Base-by-base conservation (phyloP, 1,140 invertebrate genomes). In the Neelides sp. region DNA sequence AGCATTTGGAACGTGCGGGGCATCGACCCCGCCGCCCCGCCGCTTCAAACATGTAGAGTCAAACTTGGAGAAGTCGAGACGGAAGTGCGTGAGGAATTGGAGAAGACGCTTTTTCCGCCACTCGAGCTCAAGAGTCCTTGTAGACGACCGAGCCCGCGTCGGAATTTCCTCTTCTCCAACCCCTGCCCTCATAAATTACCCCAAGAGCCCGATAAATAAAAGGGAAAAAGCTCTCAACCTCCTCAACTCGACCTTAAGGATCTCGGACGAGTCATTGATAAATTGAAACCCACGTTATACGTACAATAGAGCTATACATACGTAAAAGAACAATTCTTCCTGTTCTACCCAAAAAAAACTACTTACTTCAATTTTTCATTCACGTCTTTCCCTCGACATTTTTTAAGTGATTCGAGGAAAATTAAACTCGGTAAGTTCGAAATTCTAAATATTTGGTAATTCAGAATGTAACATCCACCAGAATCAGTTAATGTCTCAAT, bases 31-130 rank as follows among this genome's bases (percentile, higher is more conserved):
- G 17, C 55, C 52, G 30, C 55, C 58, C 3, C 42, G 49, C 37
- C 55, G 19, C 24, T 57, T 57, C 48, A 61, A 10, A 48, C 58
- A 61, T 4, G 55, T 55, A 17, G 58, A 49, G 36, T 61, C 58
- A 48, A 61, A 61, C 49, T 61, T 61, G 19, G 58, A 52, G 48
- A 61, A 61, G 28, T 61, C 59, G 17, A 61, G 48, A 20, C 55
- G 59, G 44, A 61, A 61, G 36, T 61, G 50, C 49, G 50, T 40
- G 32, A 61, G 55, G 44, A 61, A 61, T 48, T 61, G 57, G 35
- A 61, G 45, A 5, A 61, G 50, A 32, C 59, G 47, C 13, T 36
- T 47, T 5, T 57, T 55, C 52, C 37, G 12, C 23, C 34, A 12
- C 49, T 50, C 5, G 26, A 43, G n/a, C 7, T 53, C 15, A 30